Base-by-base conservation (phyloP, 64 coral and sea anemone species). In the Pachyseris speciosa region DNA sequence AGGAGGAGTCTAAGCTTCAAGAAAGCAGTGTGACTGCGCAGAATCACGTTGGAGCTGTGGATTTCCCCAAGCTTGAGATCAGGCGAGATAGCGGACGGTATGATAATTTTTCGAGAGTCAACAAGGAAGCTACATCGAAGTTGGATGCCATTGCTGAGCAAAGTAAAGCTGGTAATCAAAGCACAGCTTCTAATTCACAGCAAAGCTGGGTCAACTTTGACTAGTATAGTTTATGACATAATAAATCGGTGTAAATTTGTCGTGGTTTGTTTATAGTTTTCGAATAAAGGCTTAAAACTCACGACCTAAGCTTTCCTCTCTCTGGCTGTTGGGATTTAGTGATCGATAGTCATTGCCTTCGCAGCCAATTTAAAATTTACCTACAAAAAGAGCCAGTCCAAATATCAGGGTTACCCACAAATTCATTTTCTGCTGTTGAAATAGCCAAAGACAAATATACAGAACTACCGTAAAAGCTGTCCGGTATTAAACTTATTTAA, bases 141-240 rank as follows among this genome's bases (percentile, higher is more conserved):
- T 22, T 55, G 20, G 49, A 80, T 36, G 37, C 24, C 4, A 57
- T 37, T 19, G 0, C 1, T 7, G 49, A 55, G 22, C 45, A 60
- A 38, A 80, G 17, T 29, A 38, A 59, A 9, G 9, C 50, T 13
- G 77, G 61, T 38, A 81, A 81, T 22, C 31, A 57, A 81, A 58
- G 20, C 15, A 9, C n/a, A n/a, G 9, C 31, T 36, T 80, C 12
- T 39, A 63, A 81, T 61, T 59, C 77, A 20, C 33, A 60, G 52
- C 51, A 81, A 39, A 81, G 48, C 24, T 81, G 77, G 77, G 77
- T 81, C n/a, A 81, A 32, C 22, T 81, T 81, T 81, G 52, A 61
- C 19, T 81, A 63, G 22, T 37, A 25, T 3, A n/a, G n/a, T n/a
- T n/a, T n/a, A n/a, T n/a, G n/a, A n/a, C n/a, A 61, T 16, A 17